Conservation (phyloP, 2,797 vertebrate genomes). For the Bradypodion ventrale region DNA sequence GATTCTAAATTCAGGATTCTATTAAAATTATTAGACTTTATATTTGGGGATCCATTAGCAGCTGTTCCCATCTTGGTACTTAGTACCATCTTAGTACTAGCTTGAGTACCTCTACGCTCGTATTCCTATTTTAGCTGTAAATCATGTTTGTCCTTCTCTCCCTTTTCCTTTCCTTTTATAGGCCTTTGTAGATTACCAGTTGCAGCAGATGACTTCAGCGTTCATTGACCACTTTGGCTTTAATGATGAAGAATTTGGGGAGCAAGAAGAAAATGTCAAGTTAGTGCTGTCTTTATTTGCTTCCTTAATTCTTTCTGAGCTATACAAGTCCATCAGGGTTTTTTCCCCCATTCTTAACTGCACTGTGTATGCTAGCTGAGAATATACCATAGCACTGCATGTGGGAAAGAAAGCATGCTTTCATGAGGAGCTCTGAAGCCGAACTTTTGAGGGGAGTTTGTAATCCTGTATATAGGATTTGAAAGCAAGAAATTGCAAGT, state of each 20-base stretch:
- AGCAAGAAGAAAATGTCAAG: constrained; percentile 77
- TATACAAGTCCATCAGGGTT: neutral
- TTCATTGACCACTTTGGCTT: constrained; percentile 79
- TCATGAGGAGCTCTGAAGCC: neutral
- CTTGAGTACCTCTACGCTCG: neutral
- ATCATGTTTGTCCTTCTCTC: neutral
- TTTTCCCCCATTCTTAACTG: neutral
- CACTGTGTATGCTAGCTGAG: neutral
- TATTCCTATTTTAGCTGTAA: neutral
- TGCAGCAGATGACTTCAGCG: constrained; percentile 77
- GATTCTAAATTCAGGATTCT: neutral
- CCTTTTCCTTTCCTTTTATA: constrained; percentile 17
- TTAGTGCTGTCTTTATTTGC: constrained; percentile 51
- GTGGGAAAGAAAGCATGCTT: neutral
- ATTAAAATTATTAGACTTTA: neutral
- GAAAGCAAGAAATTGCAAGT: no score
- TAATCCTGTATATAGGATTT: neutral
- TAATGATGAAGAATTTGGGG: constrained; percentile 76
- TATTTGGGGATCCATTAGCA: neutral
- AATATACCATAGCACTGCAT: neutral
- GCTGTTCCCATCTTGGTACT: neutral
- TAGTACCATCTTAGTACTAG: neutral
- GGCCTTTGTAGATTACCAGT: constrained; percentile 77
- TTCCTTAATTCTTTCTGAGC: neutral
- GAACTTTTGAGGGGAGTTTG: neutral